These are phyloP conservation scores for Protula sp. DNA, from an alignment of 2,888 invertebrate genomes.

Conservation along the genomic window DNA sequence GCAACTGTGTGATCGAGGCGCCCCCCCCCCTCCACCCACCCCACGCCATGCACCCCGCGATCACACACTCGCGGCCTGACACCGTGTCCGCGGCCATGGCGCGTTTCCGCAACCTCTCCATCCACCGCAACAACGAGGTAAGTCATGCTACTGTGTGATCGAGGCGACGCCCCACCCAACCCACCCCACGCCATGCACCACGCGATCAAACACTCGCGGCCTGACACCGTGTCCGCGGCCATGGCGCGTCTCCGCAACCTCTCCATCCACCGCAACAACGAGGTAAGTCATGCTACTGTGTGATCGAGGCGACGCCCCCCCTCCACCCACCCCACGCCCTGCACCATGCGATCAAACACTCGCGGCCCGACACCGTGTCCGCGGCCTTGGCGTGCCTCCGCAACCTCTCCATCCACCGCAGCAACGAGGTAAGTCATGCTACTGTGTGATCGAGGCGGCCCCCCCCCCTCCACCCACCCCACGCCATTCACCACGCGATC, in stretches of 20 bases:
- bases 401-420: conserved; percentile 39
- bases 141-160: conserved; percentile 3
- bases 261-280: conserved; percentile 39
- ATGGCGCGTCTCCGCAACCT: conserved; percentile 41
- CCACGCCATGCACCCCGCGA: conserved; percentile 28
- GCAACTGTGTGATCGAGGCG: too few relatives aligned
- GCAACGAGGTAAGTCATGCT: conserved; percentile 38
- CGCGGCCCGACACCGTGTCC: conserved; percentile 26
- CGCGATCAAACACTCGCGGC: conserved; percentile 21
- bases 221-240: conserved; percentile 34
- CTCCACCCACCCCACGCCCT: conserved; percentile 31
- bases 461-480: too few relatives aligned
- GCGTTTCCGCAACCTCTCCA: conserved; percentile 41
- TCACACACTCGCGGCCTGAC: conserved; percentile 23
- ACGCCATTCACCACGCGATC: conserved; percentile 30
- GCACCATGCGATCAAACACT: conserved; percentile 26
- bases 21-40: conserved; percentile 31
- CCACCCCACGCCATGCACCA: conserved; percentile 29
- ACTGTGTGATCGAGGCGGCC: neutral
- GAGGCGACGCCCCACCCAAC: neutral
- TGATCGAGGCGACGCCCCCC: neutral
- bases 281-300: conserved; percentile 32
- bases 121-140: conserved; percentile 40
- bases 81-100: conserved; percentile 36
- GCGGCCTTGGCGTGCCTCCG: conserved; percentile 39